These are phyloP conservation scores for Varanus komodoensis DNA, from an alignment of 2,113 vertebrate genomes.

Conservation along the genomic window DNA sequence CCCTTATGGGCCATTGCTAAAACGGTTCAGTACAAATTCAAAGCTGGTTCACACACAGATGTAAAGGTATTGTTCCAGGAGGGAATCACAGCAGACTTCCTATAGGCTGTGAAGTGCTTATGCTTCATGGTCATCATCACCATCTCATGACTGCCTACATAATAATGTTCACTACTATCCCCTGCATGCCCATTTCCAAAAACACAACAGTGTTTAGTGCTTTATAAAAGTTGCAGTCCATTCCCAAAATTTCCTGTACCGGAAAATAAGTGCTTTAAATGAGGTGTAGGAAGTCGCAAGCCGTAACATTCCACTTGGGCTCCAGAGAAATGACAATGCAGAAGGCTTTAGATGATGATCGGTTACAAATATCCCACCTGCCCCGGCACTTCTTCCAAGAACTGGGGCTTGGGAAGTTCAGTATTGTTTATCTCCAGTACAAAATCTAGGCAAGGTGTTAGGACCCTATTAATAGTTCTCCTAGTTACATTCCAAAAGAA, in stretches of 20 bases:
- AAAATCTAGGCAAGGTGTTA: not conserved
- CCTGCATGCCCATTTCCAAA: not conserved
- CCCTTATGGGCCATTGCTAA: conserved; percentile 35
- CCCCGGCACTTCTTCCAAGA: not conserved
- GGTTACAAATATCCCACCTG: not conserved
- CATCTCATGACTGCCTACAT: conserved; percentile 11
- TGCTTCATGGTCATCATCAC: not conserved
- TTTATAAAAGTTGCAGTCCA: conserved; percentile 13
- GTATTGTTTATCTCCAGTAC: not conserved
- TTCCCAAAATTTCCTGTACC: not conserved
- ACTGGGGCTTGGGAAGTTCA: too few relatives aligned
- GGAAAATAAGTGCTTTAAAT: not conserved
- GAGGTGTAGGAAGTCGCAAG: not conserved
- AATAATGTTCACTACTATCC: conserved; percentile 13
- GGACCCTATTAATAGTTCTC: not conserved
- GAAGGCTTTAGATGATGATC: not conserved
- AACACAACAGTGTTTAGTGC: conserved; percentile 17
- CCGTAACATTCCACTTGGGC: not conserved
- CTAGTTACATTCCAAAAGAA: not conserved
- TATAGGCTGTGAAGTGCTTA: conserved; percentile 20
- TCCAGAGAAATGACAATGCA: not conserved
- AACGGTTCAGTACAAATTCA: conserved; percentile 41
- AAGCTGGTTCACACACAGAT: conserved; percentile 33
- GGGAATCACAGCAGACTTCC: conserved; percentile 40
- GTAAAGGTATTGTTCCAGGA: conserved; percentile 9